Conservation (phyloP, 2,888 invertebrate genomes). For the Ophion obscuratus region DNA sequence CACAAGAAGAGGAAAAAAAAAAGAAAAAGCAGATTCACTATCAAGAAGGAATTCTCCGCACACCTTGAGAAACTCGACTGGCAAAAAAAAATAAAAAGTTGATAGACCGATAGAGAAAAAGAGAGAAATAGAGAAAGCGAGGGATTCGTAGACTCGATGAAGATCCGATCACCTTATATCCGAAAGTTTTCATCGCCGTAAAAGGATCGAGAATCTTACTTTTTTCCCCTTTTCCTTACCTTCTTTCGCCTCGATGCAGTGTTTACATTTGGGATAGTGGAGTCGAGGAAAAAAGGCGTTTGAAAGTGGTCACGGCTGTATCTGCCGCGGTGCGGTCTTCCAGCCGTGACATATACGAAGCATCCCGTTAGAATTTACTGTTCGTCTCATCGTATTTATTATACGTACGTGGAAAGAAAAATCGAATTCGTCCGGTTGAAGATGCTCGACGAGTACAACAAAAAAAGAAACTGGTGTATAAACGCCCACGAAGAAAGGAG, state of each 20-base stretch:
- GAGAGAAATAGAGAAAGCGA: constrained; percentile 12
- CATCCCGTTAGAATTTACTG: constrained; percentile 71
- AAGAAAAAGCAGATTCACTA: constrained; percentile 5
- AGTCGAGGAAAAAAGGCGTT: constrained; percentile 44
- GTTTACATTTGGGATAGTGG: constrained; percentile 44
- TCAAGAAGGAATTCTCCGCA: constrained; percentile 24
- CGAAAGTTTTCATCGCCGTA: constrained; percentile 47
- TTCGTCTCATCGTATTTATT: constrained; percentile 49
- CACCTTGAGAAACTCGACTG: not conserved
- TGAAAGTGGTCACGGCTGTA: constrained; percentile 61
- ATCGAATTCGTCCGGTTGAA: constrained; percentile 19
- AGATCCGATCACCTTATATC: constrained; percentile 45
- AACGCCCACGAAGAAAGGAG: constrained; percentile 32
- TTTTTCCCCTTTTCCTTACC: constrained; percentile 30
- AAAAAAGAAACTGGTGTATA: constrained; percentile 5
- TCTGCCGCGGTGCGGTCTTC: constrained; percentile 49
- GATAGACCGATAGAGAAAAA: constrained; percentile 1
- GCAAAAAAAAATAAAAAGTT: not conserved
- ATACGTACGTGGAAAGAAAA: not conserved
- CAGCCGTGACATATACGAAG: constrained; percentile 66
- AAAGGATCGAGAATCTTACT: constrained; percentile 30
- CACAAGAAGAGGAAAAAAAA: constrained; percentile 15
- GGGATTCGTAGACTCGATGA: constrained; percentile 26
- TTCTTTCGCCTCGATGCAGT: constrained; percentile 23
- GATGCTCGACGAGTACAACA: constrained; percentile 36